phyloP scores from a whole-genome alignment of 2,113 vertebrate species.

The Azemiops feae region DNA sequence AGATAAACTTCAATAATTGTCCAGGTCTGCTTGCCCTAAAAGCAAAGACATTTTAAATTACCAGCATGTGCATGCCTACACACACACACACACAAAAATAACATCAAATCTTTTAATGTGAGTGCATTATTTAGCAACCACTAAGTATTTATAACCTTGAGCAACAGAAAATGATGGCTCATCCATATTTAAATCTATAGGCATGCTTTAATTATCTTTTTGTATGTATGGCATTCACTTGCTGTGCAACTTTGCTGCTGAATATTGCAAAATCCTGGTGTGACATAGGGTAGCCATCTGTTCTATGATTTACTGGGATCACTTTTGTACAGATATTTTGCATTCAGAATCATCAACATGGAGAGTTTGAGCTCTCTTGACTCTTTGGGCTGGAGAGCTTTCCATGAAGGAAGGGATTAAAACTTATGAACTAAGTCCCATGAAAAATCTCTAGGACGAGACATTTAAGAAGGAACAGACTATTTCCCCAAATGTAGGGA shows the following conservation, averaged over 20 bases:
- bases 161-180: background rate
- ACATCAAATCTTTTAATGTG: background rate
- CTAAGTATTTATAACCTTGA: slow-evolving; percentile 21
- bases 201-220: slow-evolving; percentile 19
- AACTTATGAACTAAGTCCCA: background rate
- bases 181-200: slow-evolving; percentile 2
- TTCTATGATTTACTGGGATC: slow-evolving; percentile 2
- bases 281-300: background rate
- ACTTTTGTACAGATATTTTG: slow-evolving; percentile 2
- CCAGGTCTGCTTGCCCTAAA: background rate
- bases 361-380: background rate
- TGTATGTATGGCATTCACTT: background rate
- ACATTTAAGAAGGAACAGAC: background rate
- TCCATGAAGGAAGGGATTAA: background rate
- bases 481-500: no score
- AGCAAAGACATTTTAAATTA: background rate
- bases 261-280: background rate
- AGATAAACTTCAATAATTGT: background rate
- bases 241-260: background rate
- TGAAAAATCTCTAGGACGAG: background rate
- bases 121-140: background rate
- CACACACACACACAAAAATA: background rate
- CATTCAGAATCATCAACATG: background rate
- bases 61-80: background rate
- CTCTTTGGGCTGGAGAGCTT: background rate